Percentiles rank a stretch among this genome's conserved stretches.
Evolutionary conservation across 1,140 invertebrate species (phyloP).

Genomic region (Oscheius sp.): DNA sequence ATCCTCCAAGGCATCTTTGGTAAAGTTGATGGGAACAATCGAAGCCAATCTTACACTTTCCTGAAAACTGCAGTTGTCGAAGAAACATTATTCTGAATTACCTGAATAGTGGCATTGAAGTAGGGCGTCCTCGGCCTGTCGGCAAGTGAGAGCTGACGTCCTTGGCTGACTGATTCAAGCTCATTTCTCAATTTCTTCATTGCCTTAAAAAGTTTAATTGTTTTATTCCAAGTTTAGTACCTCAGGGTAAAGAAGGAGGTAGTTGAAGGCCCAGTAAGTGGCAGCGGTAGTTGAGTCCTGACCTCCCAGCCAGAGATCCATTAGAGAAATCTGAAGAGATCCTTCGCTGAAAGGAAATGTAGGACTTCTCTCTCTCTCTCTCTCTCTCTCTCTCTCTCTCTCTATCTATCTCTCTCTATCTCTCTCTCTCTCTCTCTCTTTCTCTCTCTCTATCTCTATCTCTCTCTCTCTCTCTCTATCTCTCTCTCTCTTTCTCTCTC

Average conservation of each 20-base stretch:
- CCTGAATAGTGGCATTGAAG: slow-evolving; percentile 17
- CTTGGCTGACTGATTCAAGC: neutral
- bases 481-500: too few species aligned
- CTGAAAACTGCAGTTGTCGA: neutral
- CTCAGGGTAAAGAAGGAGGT: slow-evolving; percentile 7
- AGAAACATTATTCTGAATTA: neutral
- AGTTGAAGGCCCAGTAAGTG: neutral
- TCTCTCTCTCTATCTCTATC: too few species aligned
- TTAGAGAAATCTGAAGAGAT: neutral
- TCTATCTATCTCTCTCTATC: too few species aligned
- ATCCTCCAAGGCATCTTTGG: neutral
- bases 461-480: too few species aligned
- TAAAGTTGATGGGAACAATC: slow-evolving; percentile 19
- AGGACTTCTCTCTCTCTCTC: too few species aligned
- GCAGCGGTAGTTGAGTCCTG: slow-evolving; percentile 27
- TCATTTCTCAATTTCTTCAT: slow-evolving; percentile 4
- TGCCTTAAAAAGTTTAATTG: neutral
- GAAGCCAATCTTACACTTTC: slow-evolving; percentile 15
- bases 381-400: too few species aligned
- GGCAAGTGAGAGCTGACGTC: neutral
- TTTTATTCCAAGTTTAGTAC: neutral
- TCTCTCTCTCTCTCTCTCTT: too few species aligned
- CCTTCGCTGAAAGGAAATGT: neutral
- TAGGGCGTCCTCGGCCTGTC: slow-evolving; percentile 3
- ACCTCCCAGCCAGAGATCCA: slow-evolving; percentile 32